phyloP scores from a whole-genome alignment of 2,888 invertebrate species.

The Drosophila rellima region DNA sequence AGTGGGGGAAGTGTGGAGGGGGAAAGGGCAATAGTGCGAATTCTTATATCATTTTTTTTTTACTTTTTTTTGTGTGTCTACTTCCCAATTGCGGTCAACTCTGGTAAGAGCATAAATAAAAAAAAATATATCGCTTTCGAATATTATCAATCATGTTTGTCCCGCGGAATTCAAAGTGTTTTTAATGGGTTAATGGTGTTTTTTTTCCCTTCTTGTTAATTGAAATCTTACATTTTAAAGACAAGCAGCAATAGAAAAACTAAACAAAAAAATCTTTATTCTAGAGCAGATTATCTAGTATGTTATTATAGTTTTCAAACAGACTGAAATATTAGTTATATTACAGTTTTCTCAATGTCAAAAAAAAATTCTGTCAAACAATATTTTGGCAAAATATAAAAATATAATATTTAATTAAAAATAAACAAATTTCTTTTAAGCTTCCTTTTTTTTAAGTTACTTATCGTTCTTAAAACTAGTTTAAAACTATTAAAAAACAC shows the following conservation, averaged over 20 bases:
- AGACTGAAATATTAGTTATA: too few relatives aligned
- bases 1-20: not conserved
- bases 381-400: too few relatives aligned
- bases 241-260: too few relatives aligned
- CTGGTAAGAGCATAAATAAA: not conserved
- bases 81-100: slow-evolving; percentile 49
- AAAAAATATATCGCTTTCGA: slow-evolving; percentile 58
- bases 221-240: slow-evolving; percentile 6
- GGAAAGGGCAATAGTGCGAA: slow-evolving; percentile 61
- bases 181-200: slow-evolving; percentile 53
- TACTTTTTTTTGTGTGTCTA: slow-evolving; percentile 15
- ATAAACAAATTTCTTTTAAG: too few relatives aligned
- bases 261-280: not conserved
- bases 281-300: not conserved
- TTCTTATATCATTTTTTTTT: slow-evolving; percentile 21
- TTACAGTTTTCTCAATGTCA: too few relatives aligned
- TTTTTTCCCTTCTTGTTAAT: slow-evolving; percentile 5
- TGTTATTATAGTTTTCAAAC: too few relatives aligned
- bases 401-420: too few relatives aligned
- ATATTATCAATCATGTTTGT: slow-evolving; percentile 72
- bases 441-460: too few relatives aligned
- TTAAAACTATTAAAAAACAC: too few relatives aligned
- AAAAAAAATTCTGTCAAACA: too few relatives aligned
- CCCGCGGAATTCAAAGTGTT: slow-evolving; percentile 31
- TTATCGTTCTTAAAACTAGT: too few relatives aligned